Conservation (phyloP, 1,140 invertebrate species). For the Bombyx mandarina region DNA sequence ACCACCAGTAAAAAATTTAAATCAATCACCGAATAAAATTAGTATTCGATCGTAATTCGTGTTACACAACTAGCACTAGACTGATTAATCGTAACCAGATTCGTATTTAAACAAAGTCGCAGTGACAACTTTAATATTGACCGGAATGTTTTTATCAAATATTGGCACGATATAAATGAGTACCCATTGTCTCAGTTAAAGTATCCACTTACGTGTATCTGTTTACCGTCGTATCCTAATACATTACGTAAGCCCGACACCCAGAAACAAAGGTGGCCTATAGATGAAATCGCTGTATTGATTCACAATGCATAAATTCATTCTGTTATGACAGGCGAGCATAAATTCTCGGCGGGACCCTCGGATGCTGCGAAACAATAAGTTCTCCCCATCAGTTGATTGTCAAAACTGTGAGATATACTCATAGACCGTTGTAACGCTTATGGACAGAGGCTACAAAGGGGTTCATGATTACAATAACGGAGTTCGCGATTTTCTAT, state of each 20-base stretch:
- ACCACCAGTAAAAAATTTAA: too few relatives aligned
- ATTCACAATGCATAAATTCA: slow-evolving; percentile 69
- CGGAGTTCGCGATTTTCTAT: slow-evolving; percentile 46
- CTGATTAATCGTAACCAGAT: slow-evolving; percentile 6
- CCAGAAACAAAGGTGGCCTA: slow-evolving; percentile 53
- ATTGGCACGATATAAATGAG: slow-evolving; percentile 31
- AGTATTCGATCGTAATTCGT: background rate
- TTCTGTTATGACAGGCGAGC: slow-evolving; percentile 68
- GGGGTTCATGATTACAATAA: slow-evolving; percentile 49
- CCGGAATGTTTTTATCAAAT: slow-evolving; percentile 18
- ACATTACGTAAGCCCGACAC: slow-evolving; percentile 54
- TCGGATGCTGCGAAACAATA: slow-evolving; percentile 65
- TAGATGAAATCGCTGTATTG: slow-evolving; percentile 64
- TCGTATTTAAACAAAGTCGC: slow-evolving; percentile 5
- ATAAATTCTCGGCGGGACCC: slow-evolving; percentile 63
- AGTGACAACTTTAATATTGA: slow-evolving; percentile 8
- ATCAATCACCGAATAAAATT: background rate
- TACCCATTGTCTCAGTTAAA: slow-evolving; percentile 36
- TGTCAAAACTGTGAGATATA: slow-evolving; percentile 54
- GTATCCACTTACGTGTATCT: slow-evolving; percentile 33
- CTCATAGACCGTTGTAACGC: slow-evolving; percentile 43
- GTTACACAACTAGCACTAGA: slow-evolving; percentile 3
- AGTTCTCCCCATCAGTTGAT: slow-evolving; percentile 39
- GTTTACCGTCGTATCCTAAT: slow-evolving; percentile 45
- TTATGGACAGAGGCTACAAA: slow-evolving; percentile 50